phyloP scores from a whole-genome alignment of 2,888 invertebrate genomes.

The Drosophila maculinotata region DNA sequence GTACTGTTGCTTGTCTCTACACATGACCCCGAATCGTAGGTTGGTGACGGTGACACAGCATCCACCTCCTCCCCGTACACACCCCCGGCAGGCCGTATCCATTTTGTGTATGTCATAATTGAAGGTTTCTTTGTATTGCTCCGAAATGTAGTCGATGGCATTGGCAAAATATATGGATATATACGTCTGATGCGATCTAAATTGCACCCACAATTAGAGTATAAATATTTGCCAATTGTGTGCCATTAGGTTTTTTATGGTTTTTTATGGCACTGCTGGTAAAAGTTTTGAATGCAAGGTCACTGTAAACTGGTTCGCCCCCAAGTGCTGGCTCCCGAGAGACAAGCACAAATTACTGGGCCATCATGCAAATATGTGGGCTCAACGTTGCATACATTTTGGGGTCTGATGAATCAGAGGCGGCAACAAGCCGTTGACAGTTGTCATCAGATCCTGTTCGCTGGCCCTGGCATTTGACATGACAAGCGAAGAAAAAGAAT shows the following conservation, averaged over 20 bases:
- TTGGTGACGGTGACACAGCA: constrained; percentile 23
- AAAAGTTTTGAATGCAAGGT: constrained; percentile 48
- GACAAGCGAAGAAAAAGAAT: constrained; percentile 19
- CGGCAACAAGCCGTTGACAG: constrained; percentile 68
- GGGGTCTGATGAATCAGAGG: constrained; percentile 12
- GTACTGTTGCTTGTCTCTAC: constrained; percentile 20
- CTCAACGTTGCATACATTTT: constrained; percentile 55
- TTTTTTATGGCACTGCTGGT: constrained; percentile 22
- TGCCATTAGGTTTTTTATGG: constrained; percentile 7
- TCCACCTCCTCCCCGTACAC: neutral
- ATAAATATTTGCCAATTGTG: constrained; percentile 72
- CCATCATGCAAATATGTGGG: constrained; percentile 71
- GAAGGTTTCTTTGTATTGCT: constrained; percentile 55
- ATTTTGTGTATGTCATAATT: constrained; percentile 57
- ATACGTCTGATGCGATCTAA: constrained; percentile 46
- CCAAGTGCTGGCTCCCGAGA: constrained; percentile 13
- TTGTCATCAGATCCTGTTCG: constrained; percentile 45
- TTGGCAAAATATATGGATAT: constrained; percentile 3
- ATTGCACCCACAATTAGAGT: constrained; percentile 64
- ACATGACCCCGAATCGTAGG: constrained; percentile 46
- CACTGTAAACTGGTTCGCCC: constrained; percentile 9
- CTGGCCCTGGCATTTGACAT: constrained; percentile 43
- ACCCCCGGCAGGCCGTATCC: no score
- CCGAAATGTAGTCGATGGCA: constrained; percentile 28
- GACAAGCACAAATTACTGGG: constrained; percentile 43